These are phyloP conservation scores for Trichonephila clavipes DNA, from an alignment of 1,140 invertebrate species.

Conservation along the genomic window DNA sequence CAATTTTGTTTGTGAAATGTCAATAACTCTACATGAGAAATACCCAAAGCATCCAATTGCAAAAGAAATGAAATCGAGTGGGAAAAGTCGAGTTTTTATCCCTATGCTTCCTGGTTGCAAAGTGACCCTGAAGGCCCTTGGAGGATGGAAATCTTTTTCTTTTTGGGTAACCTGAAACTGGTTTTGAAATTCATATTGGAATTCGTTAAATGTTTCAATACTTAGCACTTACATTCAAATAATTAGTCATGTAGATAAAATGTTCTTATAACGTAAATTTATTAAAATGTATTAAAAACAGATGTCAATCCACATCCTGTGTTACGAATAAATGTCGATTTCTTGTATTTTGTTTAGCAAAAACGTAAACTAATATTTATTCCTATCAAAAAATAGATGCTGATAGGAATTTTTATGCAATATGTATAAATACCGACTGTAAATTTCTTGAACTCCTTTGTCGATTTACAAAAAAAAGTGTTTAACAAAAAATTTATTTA, in stretches of 20 bases:
- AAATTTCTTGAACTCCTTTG: too few relatives aligned
- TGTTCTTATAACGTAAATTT: neutral
- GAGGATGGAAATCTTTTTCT: neutral
- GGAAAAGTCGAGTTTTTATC: slow-evolving; percentile 15
- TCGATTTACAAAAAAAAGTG: too few relatives aligned
- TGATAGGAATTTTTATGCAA: too few relatives aligned
- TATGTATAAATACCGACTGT: too few relatives aligned
- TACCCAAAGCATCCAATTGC: neutral
- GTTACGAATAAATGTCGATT: too few relatives aligned
- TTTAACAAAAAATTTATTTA: too few relatives aligned
- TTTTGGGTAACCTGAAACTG: neutral
- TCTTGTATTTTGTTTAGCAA: too few relatives aligned
- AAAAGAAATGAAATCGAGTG: neutral
- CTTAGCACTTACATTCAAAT: neutral
- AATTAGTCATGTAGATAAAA: neutral
- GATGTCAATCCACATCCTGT: too few relatives aligned
- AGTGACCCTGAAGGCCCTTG: slow-evolving; percentile 25
- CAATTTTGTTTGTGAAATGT: too few relatives aligned
- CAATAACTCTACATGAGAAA: neutral
- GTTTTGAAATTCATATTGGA: slow-evolving; percentile 3
- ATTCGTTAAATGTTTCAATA: neutral
- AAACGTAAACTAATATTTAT: too few relatives aligned
- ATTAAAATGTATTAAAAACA: too few relatives aligned
- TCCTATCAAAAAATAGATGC: too few relatives aligned
- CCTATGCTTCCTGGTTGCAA: slow-evolving; percentile 23